Evolutionary conservation across 2,888 invertebrate genomes (phyloP).

Genomic region (Hirtodrosophila trivittata): DNA sequence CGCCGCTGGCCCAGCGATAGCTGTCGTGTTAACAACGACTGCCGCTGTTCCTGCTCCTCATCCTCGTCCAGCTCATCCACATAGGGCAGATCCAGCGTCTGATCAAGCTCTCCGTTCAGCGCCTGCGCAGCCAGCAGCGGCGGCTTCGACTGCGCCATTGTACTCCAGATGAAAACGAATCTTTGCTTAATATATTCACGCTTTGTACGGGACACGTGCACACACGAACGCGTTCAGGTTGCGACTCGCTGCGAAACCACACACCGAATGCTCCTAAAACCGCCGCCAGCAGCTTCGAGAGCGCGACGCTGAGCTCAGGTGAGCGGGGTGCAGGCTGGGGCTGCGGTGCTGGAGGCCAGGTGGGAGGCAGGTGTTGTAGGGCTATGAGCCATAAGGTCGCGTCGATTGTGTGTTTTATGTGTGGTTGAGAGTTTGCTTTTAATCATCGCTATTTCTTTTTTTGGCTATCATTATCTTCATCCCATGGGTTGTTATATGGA

Average conservation of each 20-base stretch:
- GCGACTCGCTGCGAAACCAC: constrained; percentile 40
- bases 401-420: constrained; percentile 14
- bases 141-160: constrained; percentile 23
- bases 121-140: constrained; percentile 52
- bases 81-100: constrained; percentile 46
- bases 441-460: constrained; percentile 41
- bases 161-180: not conserved
- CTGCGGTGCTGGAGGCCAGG: constrained; percentile 7
- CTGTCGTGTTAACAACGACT: constrained; percentile 14
- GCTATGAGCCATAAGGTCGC: constrained; percentile 37
- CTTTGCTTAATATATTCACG: not conserved
- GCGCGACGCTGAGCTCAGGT: constrained; percentile 36
- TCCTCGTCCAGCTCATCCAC: constrained; percentile 50
- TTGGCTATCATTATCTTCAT: constrained; percentile 51
- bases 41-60: constrained; percentile 1
- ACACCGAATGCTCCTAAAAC: constrained; percentile 19
- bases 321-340: constrained; percentile 8
- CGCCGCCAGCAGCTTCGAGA: constrained; percentile 26
- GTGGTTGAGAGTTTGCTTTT: constrained; percentile 32
- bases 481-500: constrained; percentile 8
- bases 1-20: constrained; percentile 54
- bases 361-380: constrained; percentile 8
- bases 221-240: constrained; percentile 47
- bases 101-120: constrained; percentile 36
- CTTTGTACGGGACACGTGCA: constrained; percentile 27